Conservation (phyloP, 1,140 invertebrate genomes). For the Tigriopus japonicus region DNA sequence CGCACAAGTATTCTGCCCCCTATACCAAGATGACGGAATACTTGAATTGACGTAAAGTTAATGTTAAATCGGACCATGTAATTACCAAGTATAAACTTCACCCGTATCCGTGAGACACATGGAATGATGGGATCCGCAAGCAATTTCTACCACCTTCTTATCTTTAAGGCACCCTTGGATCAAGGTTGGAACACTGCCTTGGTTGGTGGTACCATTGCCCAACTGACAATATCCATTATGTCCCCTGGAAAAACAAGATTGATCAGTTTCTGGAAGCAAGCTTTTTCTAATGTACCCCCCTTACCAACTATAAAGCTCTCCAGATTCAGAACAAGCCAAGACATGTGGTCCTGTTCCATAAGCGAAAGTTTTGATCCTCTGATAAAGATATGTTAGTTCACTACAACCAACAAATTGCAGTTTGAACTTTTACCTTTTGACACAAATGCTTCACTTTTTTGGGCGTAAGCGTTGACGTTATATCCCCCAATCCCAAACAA, state of each 20-base stretch:
- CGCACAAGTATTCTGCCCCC: conserved; percentile 47
- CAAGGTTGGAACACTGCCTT: conserved; percentile 31
- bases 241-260: conserved; percentile 27
- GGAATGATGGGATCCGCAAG: conserved; percentile 15
- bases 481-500: conserved; percentile 38
- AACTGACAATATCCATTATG: conserved; percentile 43
- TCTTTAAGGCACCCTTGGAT: conserved; percentile 29
- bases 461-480: conserved; percentile 35
- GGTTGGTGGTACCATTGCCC: conserved; percentile 39
- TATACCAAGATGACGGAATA: conserved; percentile 31
- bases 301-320: conserved; percentile 36
- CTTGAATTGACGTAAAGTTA: conserved; percentile 11
- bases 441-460: conserved; percentile 37
- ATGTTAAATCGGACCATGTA: neutral
- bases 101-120: neutral
- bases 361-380: conserved; percentile 29
- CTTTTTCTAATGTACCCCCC: no score
- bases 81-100: neutral
- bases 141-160: conserved; percentile 21
- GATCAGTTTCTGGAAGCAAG: no score
- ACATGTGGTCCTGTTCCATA: conserved; percentile 46
- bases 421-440: conserved; percentile 35
- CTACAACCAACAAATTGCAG: no score
- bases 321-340: conserved; percentile 36
- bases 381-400: no score